Evolutionary conservation across 92 coral and sea anemone genomes (phyloP).

Genomic region (Porites rus): DNA sequence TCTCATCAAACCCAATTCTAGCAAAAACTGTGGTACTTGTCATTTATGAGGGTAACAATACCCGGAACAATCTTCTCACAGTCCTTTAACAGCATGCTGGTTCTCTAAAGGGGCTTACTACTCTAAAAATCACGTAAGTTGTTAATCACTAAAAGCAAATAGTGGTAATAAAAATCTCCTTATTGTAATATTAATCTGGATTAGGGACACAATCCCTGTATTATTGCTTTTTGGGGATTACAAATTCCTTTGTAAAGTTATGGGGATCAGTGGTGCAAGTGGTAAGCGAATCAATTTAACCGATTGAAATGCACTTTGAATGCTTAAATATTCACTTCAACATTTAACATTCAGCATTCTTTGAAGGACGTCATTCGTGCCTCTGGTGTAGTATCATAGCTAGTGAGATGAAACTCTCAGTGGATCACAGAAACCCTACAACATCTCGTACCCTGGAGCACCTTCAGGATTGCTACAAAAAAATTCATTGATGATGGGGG

Average conservation of each 20-base stretch:
- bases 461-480: neutral
- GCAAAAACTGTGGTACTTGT: conserved; percentile 36
- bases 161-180: too few species aligned
- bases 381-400: neutral
- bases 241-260: neutral
- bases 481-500: neutral
- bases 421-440: neutral
- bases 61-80: conserved; percentile 27
- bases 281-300: neutral
- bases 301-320: too few species aligned
- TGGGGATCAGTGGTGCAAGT: conserved; percentile 30
- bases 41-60: conserved; percentile 31
- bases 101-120: conserved; percentile 6
- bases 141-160: too few species aligned
- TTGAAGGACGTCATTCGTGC: neutral
- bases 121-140: conserved; percentile 7
- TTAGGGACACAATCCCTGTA: neutral
- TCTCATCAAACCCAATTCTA: conserved; percentile 46
- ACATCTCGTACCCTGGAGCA: neutral
- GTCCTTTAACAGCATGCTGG: conserved; percentile 20
- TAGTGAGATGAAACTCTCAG: neutral
- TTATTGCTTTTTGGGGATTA: neutral
- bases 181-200: neutral
- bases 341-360: too few species aligned
- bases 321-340: too few species aligned